Evolutionary conservation across 35 echinoderm and acorn worm species (phyloP), one percentile per base, ranked within the genome.

Genomic region (Apostichopus parvimensis): DNA sequence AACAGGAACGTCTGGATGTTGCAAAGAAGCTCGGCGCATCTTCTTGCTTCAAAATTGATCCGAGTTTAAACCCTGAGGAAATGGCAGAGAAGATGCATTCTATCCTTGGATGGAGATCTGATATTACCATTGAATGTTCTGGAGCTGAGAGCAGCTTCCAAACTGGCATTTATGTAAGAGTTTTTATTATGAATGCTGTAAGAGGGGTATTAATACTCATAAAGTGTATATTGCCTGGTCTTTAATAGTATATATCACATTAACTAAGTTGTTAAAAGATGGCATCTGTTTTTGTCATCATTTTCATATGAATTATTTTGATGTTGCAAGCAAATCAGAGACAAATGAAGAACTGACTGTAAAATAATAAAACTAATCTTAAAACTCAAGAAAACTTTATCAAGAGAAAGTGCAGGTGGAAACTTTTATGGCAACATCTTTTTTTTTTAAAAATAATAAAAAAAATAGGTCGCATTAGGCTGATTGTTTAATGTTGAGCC

Each of bases 41-140:
- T 85, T 73, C 92, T 53, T 54, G 87, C 26, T 79, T 98, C 11
- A 54, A 70, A 53, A 95, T 94, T 53, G 97, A 98, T 76, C 91
- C 87, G n/a, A 95, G 71, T 21, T 1, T 82, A 10, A 93, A 94
- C 73, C 83, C 86, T 13, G 85, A 96, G 59, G 93, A 92, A 57
- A 96, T 98, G 93, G 97, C 95, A 18, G 45, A 91, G 45, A 95
- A 92, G 57, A 83, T 96, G 52, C 59, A 94, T 20, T 24, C 53
- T 15, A 92, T 80, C 6, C 56, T 95, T 28, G 97, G 97, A 73
- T 92, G 88, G 45, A 56, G 94, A 72, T 95, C 97, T 21, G 89
- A 92, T 71, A 91, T 98, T 56, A 98, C 94, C 78, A 91, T 98
- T 24, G 97, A 98, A 77, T 98, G 97, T 58, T 96, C 90, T 81